Conservation (phyloP, 2,888 invertebrate species). For the Norana najaformis region DNA sequence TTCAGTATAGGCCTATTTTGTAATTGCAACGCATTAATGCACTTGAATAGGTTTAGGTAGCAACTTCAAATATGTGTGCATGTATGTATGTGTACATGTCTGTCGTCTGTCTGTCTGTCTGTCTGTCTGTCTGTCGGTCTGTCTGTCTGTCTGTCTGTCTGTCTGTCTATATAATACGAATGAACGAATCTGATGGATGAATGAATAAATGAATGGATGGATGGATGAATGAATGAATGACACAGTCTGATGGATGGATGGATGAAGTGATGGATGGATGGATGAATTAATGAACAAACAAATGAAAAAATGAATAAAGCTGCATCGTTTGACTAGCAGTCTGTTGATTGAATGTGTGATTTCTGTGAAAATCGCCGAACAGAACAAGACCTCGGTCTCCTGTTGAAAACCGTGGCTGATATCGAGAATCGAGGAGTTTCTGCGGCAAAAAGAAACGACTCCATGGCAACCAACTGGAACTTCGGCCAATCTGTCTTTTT, state of each 20-base stretch:
- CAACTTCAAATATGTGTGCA: too few relatives aligned
- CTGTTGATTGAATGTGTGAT: neutral
- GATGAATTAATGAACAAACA: neutral
- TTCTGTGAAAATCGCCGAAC: neutral
- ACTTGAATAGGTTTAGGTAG: too few relatives aligned
- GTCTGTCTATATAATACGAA: neutral
- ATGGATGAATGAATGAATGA: too few relatives aligned
- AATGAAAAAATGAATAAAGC: neutral
- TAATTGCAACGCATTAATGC: too few relatives aligned
- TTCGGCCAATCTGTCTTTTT: conserved; percentile 88
- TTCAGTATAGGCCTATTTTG: too few relatives aligned
- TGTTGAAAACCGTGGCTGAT: conserved; percentile 73
- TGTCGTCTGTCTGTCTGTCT: conserved; percentile 9
- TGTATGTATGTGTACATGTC: neutral
- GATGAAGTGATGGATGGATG: too few relatives aligned
- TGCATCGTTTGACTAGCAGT: neutral
- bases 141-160: neutral
- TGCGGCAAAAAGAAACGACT: conserved; percentile 71
- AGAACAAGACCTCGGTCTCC: conserved; percentile 67
- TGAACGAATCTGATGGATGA: neutral
- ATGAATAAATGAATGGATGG: neutral
- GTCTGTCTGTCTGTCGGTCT: conserved; percentile 19
- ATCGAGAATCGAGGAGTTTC: conserved; percentile 80
- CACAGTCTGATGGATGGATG: too few relatives aligned
- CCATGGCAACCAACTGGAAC: conserved; percentile 81